A percentile compares a stretch with the other conserved stretches of the same genome.
Conservation (phyloP, 2,888 invertebrate genomes). For the Endomychus coccineus region DNA sequence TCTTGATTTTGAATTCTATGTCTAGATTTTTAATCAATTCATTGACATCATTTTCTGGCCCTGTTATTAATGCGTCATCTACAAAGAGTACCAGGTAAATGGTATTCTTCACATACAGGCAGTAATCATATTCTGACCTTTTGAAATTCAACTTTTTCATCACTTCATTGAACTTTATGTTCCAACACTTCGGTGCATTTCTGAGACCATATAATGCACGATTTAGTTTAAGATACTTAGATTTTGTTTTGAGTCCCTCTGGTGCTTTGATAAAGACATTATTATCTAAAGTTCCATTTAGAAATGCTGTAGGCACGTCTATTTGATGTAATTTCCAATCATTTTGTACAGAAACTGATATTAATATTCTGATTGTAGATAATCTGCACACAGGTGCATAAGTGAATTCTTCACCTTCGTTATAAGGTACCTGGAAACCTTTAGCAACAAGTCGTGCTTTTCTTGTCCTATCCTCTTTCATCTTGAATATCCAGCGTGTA, state of each 20-base stretch:
- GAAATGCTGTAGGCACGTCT: too few species aligned
- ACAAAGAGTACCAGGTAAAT: slow-evolving; percentile 13
- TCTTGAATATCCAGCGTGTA: too few species aligned
- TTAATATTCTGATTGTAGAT: too few species aligned
- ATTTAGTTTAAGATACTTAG: slow-evolving; percentile 8
- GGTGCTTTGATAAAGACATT: slow-evolving; percentile 6
- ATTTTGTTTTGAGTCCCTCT: slow-evolving; percentile 6
- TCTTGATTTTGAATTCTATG: slow-evolving; percentile 10
- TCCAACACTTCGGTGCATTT: slow-evolving; percentile 9
- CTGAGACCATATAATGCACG: slow-evolving; percentile 7
- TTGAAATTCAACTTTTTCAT: slow-evolving; percentile 3
- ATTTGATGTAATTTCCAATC: too few species aligned
- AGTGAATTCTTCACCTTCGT: too few species aligned
- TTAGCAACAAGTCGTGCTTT: too few species aligned
- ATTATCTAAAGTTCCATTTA: not conserved
- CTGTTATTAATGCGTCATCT: slow-evolving; percentile 12
- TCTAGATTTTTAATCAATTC: too few species aligned
- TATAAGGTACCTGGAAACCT: too few species aligned
- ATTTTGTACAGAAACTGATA: too few species aligned
- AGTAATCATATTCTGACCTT: slow-evolving; percentile 32
- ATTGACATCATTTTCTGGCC: too few species aligned
- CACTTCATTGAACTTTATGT: slow-evolving; percentile 6
- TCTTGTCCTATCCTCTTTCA: too few species aligned
- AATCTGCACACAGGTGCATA: too few species aligned
- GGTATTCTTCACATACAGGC: slow-evolving; percentile 13